Base-by-base conservation (phyloP, 2,888 invertebrate species). In the Subacronicta megacephala region DNA sequence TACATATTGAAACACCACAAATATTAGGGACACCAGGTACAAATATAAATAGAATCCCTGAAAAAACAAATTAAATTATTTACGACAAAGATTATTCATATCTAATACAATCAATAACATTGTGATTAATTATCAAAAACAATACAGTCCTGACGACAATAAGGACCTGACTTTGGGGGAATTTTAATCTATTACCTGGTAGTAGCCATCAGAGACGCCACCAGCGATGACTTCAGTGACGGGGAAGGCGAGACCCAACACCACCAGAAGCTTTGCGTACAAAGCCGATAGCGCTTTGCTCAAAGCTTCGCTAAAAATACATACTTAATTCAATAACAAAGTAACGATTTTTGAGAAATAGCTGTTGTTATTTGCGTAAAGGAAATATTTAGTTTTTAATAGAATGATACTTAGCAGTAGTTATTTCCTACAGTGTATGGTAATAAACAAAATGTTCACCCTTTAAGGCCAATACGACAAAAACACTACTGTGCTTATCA, bases 1-100 rank as follows among this genome's bases (percentile, higher is more conserved):
- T 9, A 95, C 94, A 82, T 97, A 97, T 83, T 97, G 95, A 73
- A 96, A 96, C 62, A 96, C 93, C 42, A 98, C 96, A 88, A 98
- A 98, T 16, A 95, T 82, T 49, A 98, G 96, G 75, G 97, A 97
- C 40, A 96, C 96, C 59, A 96, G 84, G 83, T 98, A 98, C 40
- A 98, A 92, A 83, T 97, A 98, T 40, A 98, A 93, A 88, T 98
- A 98, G 87, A 97, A 98, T 42, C 97, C 97, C 96, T 97, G 95
- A 66, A 93, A 91, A 57, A 42, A 26, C 26, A 26, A 10, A 0
- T 2, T 9, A 26, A 26, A 26, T 10, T 26, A 26, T 10, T 26
- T n/a, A n/a, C n/a, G n/a, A n/a, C n/a, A n/a, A n/a, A n/a, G n/a
- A 9, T 26, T 1, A 0, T 10, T 3, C 12, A 38, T 12, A 10